Base-by-base conservation (phyloP, 2,797 vertebrate genomes). In the Micropoecilia bifurca region DNA sequence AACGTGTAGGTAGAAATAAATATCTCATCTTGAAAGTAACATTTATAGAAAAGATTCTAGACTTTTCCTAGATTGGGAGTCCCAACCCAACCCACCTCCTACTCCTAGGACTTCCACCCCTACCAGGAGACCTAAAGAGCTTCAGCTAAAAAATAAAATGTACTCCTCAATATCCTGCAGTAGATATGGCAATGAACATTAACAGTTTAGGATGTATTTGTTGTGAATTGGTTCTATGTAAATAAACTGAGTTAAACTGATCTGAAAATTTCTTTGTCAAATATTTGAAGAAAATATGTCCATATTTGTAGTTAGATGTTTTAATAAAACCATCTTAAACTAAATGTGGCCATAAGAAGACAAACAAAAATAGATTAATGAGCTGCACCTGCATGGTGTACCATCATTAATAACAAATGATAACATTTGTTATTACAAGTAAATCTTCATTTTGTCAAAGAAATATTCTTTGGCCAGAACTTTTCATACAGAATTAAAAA, bases 401-500 rank as follows among this genome's bases (percentile, higher is more conserved):
- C 33, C 33, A 33, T 33, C 33, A 33, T 33, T 33, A 33, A 33
- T 33, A n/a, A n/a, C n/a, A n/a, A n/a, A 22, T 66, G 61, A 13
- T 18, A 25, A 61, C 28, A 30, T 33, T 61, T 59, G 0, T 59
- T 57, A 57, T 57, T 57, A 33, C 33, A 61, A 16, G 28, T 33
- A 71, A 71, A 71, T 36, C 9, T 73, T 50, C 7, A 25, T 53
- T 63, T 47, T 9, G 59, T 33, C 6, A 1, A 46, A 20, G 6
- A 66, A 61, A 33, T 12, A n/a, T 53, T 75, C 30, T 28, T 73
- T 18, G 66, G 55, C 72, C 79, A 39, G 3, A 22, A 66, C 28
- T 72, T 73, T 76, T 81, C 47, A 25, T 79, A 61, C 14, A 61
- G 45, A 73, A 61, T 43, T 43, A 75, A 45, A 16, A 69, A 36